Conservation (phyloP, 2,888 invertebrate genomes). For the Brachycybe producta region DNA sequence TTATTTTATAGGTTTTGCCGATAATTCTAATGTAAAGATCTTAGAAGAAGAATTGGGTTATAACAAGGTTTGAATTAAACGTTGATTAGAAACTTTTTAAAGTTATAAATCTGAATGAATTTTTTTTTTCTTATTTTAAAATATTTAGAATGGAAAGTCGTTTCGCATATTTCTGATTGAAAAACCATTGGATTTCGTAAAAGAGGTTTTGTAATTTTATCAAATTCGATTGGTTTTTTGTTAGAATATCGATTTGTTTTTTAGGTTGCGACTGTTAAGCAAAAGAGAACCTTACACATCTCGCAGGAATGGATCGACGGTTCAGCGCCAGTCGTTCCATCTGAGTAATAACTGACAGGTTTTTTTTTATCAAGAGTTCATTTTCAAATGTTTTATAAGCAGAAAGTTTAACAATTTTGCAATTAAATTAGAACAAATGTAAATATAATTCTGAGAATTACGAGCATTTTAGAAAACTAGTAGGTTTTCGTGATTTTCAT, state of each 20-base stretch:
- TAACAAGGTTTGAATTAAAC: background rate
- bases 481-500: no score
- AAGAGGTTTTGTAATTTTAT: background rate
- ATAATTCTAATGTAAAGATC: background rate
- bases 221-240: background rate
- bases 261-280: background rate
- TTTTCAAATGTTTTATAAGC: background rate
- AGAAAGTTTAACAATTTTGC: background rate
- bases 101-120: background rate
- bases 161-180: conserved; percentile 10
- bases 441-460: no score
- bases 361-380: background rate
- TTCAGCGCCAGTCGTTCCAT: background rate
- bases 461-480: no score
- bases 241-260: background rate
- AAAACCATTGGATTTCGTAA: conserved; percentile 1
- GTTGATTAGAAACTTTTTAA: background rate
- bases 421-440: no score
- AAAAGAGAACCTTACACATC: background rate
- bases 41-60: conserved; percentile 12
- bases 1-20: background rate
- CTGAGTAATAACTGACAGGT: conserved; percentile 6
- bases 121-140: background rate
- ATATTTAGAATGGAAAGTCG: conserved; percentile 8
- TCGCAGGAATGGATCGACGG: conserved; percentile 8